A percentile compares a stretch with the other conserved stretches of the same genome.
phyloP scores from a whole-genome alignment of 2,113 vertebrate species.

The Charadrius vociferus region DNA sequence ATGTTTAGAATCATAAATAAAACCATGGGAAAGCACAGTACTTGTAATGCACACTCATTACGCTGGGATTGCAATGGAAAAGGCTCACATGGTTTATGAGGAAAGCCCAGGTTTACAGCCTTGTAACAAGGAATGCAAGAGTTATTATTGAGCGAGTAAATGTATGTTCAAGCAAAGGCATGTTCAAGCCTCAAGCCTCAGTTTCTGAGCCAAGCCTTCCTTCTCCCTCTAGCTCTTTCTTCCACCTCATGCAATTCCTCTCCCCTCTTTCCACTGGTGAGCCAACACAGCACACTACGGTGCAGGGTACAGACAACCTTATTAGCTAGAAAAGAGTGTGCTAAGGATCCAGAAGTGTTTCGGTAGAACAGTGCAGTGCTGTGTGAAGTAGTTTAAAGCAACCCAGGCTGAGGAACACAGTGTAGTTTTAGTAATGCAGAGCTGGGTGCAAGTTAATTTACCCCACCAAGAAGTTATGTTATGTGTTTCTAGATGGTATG shows the following conservation, averaged over 20 bases:
- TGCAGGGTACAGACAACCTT: neutral
- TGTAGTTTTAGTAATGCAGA: neutral
- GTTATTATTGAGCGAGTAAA: neutral
- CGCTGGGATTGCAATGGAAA: neutral
- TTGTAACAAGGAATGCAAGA: neutral
- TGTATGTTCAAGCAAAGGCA: neutral
- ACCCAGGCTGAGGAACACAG: neutral
- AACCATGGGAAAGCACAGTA: neutral
- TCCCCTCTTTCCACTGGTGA: neutral
- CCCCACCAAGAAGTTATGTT: rapidly evolving
- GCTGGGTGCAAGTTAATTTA: neutral
- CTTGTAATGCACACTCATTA: neutral
- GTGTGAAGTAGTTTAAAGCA: neutral
- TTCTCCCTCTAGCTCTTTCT: neutral
- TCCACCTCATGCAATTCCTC: rapidly evolving
- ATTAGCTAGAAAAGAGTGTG: neutral
- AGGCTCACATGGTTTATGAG: neutral
- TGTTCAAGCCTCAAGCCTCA: neutral
- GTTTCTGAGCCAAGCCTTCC: neutral
- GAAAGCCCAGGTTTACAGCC: neutral
- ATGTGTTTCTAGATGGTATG: neutral
- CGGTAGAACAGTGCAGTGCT: rapidly evolving
- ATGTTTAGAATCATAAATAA: neutral
- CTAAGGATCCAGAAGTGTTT: neutral
- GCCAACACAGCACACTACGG: neutral